Evolutionary conservation across 2,888 invertebrate species (phyloP).

Genomic region (Aspidiotus destructor): DNA sequence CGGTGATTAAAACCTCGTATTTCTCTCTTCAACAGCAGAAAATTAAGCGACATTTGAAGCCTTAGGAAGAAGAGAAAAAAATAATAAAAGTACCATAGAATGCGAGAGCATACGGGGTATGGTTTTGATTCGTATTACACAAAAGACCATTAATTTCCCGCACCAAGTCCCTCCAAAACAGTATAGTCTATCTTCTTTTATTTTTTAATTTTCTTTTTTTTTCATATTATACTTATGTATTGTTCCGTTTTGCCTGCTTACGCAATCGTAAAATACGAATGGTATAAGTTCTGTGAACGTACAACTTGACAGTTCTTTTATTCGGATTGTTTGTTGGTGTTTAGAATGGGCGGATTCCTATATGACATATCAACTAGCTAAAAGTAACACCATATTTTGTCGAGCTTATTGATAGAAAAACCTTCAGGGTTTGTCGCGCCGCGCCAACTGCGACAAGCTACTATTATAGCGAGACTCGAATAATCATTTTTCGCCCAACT

Average conservation of each 20-base stretch:
- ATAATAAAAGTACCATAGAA: constrained; percentile 19
- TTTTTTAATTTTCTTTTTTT: constrained; percentile 3
- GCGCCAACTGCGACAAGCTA: constrained; percentile 3
- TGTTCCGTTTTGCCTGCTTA: constrained; percentile 19
- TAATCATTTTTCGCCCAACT: neutral
- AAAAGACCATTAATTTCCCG: constrained; percentile 30
- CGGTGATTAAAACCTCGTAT: constrained; percentile 28
- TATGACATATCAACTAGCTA: constrained; percentile 32
- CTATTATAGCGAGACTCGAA: neutral
- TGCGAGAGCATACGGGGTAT: constrained; percentile 15
- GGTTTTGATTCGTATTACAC: constrained; percentile 32
- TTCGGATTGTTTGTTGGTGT: constrained; percentile 31
- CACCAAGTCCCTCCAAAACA: constrained; percentile 20
- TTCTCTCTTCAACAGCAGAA: constrained; percentile 10
- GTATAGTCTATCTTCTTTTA: constrained; percentile 24
- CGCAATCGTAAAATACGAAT: constrained; percentile 24
- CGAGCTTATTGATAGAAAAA: constrained; percentile 16
- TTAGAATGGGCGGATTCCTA: constrained; percentile 31
- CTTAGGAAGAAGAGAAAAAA: constrained; percentile 16
- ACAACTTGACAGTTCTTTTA: constrained; percentile 32
- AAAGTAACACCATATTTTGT: constrained; percentile 30
- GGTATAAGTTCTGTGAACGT: constrained; percentile 21
- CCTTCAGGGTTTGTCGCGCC: constrained; percentile 23
- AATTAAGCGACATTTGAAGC: constrained; percentile 32
- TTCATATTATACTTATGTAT: constrained; percentile 6